A percentile compares a stretch with the other conserved stretches of the same genome.
These are phyloP conservation scores for Corythornis vintsioides DNA, from an alignment of 2,113 vertebrate genomes.

Conservation along the genomic window DNA sequence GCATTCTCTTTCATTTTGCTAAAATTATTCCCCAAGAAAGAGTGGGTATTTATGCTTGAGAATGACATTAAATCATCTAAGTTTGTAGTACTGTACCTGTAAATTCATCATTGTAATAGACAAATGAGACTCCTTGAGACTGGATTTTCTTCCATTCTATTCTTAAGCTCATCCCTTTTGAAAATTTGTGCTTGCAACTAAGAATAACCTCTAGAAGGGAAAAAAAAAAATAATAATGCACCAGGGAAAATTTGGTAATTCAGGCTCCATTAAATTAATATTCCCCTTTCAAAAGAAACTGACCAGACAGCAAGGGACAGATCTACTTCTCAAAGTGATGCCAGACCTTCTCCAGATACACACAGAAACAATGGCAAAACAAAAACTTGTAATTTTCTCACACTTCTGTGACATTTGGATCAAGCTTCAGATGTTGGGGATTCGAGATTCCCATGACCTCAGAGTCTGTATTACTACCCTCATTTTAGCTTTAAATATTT, in stretches of 20 bases:
- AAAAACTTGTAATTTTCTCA: background rate
- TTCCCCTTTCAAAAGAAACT: background rate
- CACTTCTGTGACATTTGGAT: background rate
- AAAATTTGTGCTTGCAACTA: slow-evolving; percentile 84
- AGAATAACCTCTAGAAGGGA: slow-evolving; percentile 80
- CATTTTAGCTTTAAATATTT: background rate
- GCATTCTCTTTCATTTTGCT: background rate
- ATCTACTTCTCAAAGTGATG: background rate
- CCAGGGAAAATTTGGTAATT: background rate
- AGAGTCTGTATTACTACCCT: background rate
- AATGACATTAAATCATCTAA: background rate
- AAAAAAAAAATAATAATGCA: accelerated
- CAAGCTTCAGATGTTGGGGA: background rate
- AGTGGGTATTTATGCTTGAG: background rate
- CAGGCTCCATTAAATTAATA: background rate
- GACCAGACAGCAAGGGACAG: background rate
- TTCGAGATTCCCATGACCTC: background rate
- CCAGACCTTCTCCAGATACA: background rate
- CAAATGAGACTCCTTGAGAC: slow-evolving; percentile 81
- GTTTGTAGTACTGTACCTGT: slow-evolving; percentile 77
- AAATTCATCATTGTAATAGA: slow-evolving; percentile 85
- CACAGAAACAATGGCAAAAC: background rate
- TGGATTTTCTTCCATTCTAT: slow-evolving; percentile 95
- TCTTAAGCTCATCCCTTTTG: slow-evolving; percentile 78
- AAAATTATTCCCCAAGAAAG: background rate